These are phyloP conservation scores for Panagrolaimus sp. DNA, from an alignment of 1,140 invertebrate genomes.

Conservation along the genomic window DNA sequence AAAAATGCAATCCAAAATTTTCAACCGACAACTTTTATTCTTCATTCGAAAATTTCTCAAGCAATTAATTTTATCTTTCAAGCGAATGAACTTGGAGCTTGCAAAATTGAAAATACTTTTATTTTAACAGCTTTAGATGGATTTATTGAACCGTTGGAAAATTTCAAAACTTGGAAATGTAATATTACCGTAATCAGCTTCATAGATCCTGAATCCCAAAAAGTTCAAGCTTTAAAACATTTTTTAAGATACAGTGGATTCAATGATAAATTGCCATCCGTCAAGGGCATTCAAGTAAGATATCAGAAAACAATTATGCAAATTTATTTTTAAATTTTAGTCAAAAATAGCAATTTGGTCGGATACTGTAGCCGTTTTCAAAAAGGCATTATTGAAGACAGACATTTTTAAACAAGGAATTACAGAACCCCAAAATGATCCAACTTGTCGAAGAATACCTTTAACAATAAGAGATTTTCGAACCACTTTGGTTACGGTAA, in stretches of 20 bases:
- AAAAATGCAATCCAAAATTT: not conserved
- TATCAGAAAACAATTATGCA: not conserved
- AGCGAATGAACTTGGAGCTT: not conserved
- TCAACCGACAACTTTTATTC: not conserved
- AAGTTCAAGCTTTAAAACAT: not conserved
- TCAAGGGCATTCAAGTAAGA: not conserved
- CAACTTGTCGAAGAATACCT: not conserved
- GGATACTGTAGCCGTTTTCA: not conserved
- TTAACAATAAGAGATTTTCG: not conserved
- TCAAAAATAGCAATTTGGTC: constrained; percentile 13
- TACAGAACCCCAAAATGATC: not conserved
- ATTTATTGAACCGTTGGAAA: not conserved
- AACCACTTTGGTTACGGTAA: not conserved
- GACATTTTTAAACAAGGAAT: not conserved
- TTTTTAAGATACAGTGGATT: not conserved
- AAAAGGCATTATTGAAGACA: not conserved
- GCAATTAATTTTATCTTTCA: not conserved
- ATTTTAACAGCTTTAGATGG: constrained; percentile 8
- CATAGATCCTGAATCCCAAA: not conserved
- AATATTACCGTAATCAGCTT: constrained; percentile 7
- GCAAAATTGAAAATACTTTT: not conserved
- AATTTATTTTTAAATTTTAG: not conserved
- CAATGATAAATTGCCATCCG: not conserved
- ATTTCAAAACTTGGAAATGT: not conserved
- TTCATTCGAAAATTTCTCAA: not conserved